Evolutionary conservation across 2,888 invertebrate genomes (phyloP).

Genomic region (Gortyna flavago): DNA sequence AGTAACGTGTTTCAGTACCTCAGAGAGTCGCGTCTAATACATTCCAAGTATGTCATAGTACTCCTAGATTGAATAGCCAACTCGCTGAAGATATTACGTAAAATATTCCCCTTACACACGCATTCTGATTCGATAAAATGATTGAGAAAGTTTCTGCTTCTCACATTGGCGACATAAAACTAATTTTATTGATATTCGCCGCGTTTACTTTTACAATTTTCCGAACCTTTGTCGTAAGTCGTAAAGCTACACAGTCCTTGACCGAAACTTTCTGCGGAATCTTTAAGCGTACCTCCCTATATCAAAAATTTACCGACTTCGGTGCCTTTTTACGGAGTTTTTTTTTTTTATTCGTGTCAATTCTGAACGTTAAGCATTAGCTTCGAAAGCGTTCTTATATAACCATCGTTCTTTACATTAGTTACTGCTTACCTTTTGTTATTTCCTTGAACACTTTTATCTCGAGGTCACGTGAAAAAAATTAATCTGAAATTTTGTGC

Average conservation of each 20-base stretch:
- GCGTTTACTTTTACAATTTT: constrained; percentile 72
- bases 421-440: constrained; percentile 65
- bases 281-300: constrained; percentile 66
- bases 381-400: constrained; percentile 49
- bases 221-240: constrained; percentile 68
- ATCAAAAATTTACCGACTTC: constrained; percentile 73
- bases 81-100: constrained; percentile 52
- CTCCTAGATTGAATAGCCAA: constrained; percentile 52
- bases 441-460: constrained; percentile 65
- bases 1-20: constrained; percentile 50
- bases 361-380: constrained; percentile 56
- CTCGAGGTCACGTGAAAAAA: constrained; percentile 72
- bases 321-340: constrained; percentile 66
- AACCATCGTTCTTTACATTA: constrained; percentile 62
- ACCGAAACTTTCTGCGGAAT: constrained; percentile 73
- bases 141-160: constrained; percentile 69
- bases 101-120: constrained; percentile 54
- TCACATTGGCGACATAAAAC: constrained; percentile 71
- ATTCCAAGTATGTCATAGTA: constrained; percentile 54
- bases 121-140: constrained; percentile 68
- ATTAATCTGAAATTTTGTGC: constrained; percentile 74
- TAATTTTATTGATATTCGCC: constrained; percentile 75
- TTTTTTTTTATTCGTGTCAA: constrained; percentile 53
- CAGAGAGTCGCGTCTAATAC: constrained; percentile 45
- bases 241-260: constrained; percentile 75